Evolutionary conservation across 2,888 invertebrate species (phyloP), one percentile per base, ranked within the genome.

Genomic region (Eupithecia inturbata): DNA sequence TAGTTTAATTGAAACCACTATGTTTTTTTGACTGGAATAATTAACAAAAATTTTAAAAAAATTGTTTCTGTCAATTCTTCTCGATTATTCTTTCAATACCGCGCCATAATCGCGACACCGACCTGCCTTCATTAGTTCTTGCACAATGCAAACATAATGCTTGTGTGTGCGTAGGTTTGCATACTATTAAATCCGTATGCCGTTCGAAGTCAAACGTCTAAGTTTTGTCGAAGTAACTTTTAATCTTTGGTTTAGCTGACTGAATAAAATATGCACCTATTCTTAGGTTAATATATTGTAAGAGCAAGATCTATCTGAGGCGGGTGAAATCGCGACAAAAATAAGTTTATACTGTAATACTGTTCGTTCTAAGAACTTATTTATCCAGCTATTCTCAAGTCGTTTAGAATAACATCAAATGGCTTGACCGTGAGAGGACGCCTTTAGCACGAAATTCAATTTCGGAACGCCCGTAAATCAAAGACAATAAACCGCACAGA

Each of bases 141-240:
- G 33, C 75, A 76, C 75, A 76, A 76, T 76, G 75, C 75, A 68
- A 72, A 76, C 72, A 73, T 72, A 60, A 72, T 41, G 68, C 45
- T 60, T 31, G n/a, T 68, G 71, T 67, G 33, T 64, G 57, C 39
- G 12, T 66, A 66, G 9, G 22, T 66, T 41, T 66, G 39, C 66
- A 66, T 66, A 66, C 33, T 28, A 64, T 64, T 64, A 64, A 28
- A n/a, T n/a, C 19, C 19, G 19, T 19, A 31, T 26, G 57, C 57
- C 22, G 14, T 60, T 26, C 28, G 60, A 28, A 60, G 28, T 26
- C 57, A 60, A 31, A 57, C n/a, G n/a, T n/a, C n/a, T 26, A 57
- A 57, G 12, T 57, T 57, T 26, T 26, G 26, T 57, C 53, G 53
- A 53, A 22, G 53, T 53, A 41, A n/a, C n/a, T n/a, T n/a, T n/a